Conservation (phyloP, 2,113 vertebrate genomes). For the Paralichthys olivaceus region DNA sequence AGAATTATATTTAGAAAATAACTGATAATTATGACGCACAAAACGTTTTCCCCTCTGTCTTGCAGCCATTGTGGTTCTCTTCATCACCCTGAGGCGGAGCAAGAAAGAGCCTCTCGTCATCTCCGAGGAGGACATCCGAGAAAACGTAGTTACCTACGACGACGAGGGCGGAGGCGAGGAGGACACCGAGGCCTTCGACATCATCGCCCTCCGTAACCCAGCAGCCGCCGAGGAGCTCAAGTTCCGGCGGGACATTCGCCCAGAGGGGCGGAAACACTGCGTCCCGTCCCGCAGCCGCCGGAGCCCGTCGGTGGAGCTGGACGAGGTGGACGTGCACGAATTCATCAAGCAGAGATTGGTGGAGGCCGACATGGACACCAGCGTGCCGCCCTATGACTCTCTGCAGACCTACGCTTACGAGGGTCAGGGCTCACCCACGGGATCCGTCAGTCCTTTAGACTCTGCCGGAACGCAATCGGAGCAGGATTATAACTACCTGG, state of each 20-base stretch:
- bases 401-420: conserved; percentile 98
- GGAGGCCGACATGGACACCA: conserved; percentile 92
- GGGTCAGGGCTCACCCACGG: conserved; percentile 91
- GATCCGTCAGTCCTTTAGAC: conserved; percentile 95
- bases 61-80: conserved; percentile 94
- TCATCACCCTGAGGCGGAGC: conserved; percentile 91
- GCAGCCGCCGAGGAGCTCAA: conserved; percentile 93
- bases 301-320: conserved; percentile 75
- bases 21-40: too few species aligned
- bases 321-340: conserved; percentile 89
- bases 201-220: conserved; percentile 92
- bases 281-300: conserved; percentile 12
- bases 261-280: conserved; percentile 81
- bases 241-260: conserved; percentile 90
- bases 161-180: conserved; percentile 97
- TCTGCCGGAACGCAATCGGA: conserved; percentile 86
- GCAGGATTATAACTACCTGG: conserved; percentile 91
- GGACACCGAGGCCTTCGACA: conserved; percentile 98
- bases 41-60: not conserved
- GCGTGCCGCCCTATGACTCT: conserved; percentile 95
- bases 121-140: conserved; percentile 94
- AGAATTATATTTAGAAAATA: too few species aligned
- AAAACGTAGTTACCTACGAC: conserved; percentile 97
- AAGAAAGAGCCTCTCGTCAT: conserved; percentile 97
- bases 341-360: conserved; percentile 92